Evolutionary conservation across 1,140 invertebrate genomes (phyloP).

Genomic region (Drosophila nikananu): DNA sequence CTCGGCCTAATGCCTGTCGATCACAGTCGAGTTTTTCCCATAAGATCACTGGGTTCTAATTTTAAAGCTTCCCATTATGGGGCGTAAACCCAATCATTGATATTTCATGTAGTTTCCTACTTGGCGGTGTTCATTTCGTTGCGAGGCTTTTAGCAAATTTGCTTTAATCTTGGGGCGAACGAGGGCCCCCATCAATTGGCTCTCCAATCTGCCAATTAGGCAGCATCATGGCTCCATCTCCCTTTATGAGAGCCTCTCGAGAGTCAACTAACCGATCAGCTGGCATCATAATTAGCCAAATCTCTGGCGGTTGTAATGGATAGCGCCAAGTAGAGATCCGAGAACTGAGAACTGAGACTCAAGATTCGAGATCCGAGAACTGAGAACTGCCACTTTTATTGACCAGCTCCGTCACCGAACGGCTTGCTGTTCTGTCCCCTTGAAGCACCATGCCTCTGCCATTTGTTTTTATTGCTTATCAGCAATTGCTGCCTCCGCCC

Average conservation of each 20-base stretch:
- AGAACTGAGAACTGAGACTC: not conserved
- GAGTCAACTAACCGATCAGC: conserved; percentile 61
- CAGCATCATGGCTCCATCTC: conserved; percentile 28
- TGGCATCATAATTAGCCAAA: conserved; percentile 67
- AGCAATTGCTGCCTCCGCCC: conserved; percentile 61
- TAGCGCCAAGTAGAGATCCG: conserved; percentile 56
- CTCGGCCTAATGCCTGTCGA: conserved; percentile 14
- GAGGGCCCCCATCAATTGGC: conserved; percentile 25
- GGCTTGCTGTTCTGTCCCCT: conserved; percentile 13
- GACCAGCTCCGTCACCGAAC: conserved; percentile 13
- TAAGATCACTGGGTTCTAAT: not conserved
- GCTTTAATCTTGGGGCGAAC: conserved; percentile 26
- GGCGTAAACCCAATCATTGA: conserved; percentile 34
- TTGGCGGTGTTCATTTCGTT: conserved; percentile 15
- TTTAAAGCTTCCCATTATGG: conserved; percentile 21
- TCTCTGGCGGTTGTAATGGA: conserved; percentile 53
- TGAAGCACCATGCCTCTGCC: conserved; percentile 46
- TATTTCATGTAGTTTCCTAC: conserved; percentile 19
- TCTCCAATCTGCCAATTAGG: conserved; percentile 44
- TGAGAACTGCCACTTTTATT: conserved; percentile 58
- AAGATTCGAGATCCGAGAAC: not conserved
- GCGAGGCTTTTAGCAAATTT: conserved; percentile 45
- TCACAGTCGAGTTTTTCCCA: conserved; percentile 22
- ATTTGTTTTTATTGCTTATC: conserved; percentile 81
- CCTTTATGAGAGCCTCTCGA: conserved; percentile 29